Percentiles rank a stretch among this genome's conserved stretches.
Evolutionary conservation across 2,888 invertebrate genomes (phyloP).

Genomic region (Camptogramma bilineatum): DNA sequence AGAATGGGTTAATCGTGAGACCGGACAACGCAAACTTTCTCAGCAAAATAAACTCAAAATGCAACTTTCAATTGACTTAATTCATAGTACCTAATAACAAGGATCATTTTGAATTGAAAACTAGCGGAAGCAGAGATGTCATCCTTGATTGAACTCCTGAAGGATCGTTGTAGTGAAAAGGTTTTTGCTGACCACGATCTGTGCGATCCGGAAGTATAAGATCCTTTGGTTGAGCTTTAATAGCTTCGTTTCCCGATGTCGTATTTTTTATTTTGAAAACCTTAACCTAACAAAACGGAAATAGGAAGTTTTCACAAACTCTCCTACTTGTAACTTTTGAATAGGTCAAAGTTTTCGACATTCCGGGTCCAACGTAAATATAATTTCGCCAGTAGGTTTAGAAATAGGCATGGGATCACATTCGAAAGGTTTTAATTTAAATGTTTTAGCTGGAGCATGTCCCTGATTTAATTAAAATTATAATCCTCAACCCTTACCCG

Average conservation of each 20-base stretch:
- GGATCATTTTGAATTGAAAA: background rate
- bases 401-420: constrained; percentile 3
- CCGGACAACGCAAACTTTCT: constrained; percentile 58
- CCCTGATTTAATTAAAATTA: constrained; percentile 24
- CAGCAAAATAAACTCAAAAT: constrained; percentile 49
- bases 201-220: constrained; percentile 44
- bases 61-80: background rate
- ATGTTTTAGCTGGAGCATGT: background rate
- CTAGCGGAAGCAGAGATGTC: constrained; percentile 38
- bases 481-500: constrained; percentile 41
- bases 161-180: constrained; percentile 34
- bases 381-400: background rate
- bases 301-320: background rate
- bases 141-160: constrained; percentile 53
- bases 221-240: background rate
- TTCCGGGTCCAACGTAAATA: background rate
- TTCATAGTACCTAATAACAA: background rate
- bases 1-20: constrained; percentile 57
- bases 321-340: background rate
- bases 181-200: constrained; percentile 41
- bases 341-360: background rate
- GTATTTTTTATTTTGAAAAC: background rate
- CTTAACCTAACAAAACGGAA: background rate
- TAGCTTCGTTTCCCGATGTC: background rate
- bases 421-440: constrained; percentile 8